Evolutionary conservation across 2,888 invertebrate genomes (phyloP), one percentile per base, ranked within the genome.

Genomic region (Acleris literana): DNA sequence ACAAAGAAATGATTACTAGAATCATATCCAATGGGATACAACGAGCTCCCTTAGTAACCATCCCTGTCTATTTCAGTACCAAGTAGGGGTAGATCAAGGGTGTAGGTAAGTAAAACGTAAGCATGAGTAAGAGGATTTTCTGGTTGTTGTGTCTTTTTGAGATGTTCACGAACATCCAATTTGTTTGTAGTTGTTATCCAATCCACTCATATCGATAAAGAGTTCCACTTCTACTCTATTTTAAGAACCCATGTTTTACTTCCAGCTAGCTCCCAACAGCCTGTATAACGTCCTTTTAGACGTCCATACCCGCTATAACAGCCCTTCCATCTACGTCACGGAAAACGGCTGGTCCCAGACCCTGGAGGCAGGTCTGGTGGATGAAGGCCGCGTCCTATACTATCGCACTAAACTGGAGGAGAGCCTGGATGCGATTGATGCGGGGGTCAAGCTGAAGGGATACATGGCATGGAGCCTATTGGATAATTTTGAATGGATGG

Each of bases 401-500:
- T 84, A 90, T 61, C 80, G 91, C 68, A 82, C 82, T 0, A 88
- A 93, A 9, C 74, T 93, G 64, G 84, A 88, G 51, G 88, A 86
- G 66, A 77, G 89, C 2, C 71, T 93, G 33, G 84, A 93, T 44
- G 81, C 86, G 0, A 71, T 93, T 13, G 88, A 92, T 5, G 92
- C 87, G 25, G 92, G 92, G 0, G 86, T 92, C 20, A 82, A 89
- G 29, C 81, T 94, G 0, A 82, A 79, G 59, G 94, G 94, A 0
- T 95, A 94, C 78, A 93, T 93, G 69, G 93, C 93, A 1, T 95
- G 95, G 94, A 94, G 94, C 68, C 81, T 95, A 5, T 87, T 95
- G 86, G 95, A 95, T 73, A 95, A 94, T 76, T 94, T 95, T 72
- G 95, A 95, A 78, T 95, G 95, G 94, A 81, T 84, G 66, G 74